Evolutionary conservation across 2,113 vertebrate species (phyloP).

Genomic region (Grus americana): DNA sequence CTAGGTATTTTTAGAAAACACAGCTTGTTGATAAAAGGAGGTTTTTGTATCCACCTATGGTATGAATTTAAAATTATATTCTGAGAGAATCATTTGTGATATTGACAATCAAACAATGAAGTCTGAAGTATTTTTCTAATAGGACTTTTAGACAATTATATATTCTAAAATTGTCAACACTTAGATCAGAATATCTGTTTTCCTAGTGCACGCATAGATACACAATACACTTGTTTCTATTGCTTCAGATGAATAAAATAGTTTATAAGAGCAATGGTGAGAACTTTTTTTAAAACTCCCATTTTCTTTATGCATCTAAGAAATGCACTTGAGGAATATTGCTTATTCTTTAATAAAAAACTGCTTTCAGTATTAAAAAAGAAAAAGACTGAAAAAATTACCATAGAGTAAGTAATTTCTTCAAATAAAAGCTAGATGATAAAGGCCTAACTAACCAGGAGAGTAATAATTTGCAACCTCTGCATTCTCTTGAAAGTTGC

Average conservation of each 20-base stretch:
- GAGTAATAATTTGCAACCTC: background rate
- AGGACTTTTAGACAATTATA: background rate
- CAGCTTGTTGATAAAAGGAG: background rate
- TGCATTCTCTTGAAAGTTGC: background rate
- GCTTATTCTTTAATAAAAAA: conserved; percentile 41
- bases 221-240: background rate
- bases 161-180: background rate
- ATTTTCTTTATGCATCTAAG: background rate
- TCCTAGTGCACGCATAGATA: background rate
- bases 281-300: background rate
- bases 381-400: background rate
- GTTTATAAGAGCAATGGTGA: background rate
- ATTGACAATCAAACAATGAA: background rate
- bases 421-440: background rate
- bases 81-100: background rate
- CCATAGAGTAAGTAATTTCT: background rate
- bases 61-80: background rate
- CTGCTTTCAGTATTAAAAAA: conserved; percentile 26
- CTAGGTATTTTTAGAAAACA: background rate
- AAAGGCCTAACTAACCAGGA: background rate
- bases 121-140: background rate
- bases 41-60: background rate
- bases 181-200: background rate
- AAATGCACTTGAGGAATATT: conserved; percentile 42
- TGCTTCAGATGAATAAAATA: background rate